Evolutionary conservation across 2,888 invertebrate species (phyloP).

Genomic region (Polydrusus tereticollis): DNA sequence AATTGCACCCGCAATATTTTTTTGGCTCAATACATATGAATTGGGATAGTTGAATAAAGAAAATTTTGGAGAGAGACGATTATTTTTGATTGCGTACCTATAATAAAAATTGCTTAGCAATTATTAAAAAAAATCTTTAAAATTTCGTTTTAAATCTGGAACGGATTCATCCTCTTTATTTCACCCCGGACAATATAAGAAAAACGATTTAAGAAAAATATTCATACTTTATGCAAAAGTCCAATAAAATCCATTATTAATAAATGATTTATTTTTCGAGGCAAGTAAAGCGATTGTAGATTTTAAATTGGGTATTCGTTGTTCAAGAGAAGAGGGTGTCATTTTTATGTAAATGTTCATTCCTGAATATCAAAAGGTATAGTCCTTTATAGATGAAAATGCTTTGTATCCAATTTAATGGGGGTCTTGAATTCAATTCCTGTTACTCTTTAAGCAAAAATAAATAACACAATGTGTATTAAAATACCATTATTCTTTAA

Average conservation of each 20-base stretch:
- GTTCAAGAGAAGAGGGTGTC: conserved; percentile 7
- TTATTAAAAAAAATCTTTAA: not conserved
- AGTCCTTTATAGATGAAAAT: conserved; percentile 6
- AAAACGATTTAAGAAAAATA: not conserved
- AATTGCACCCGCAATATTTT: too few species aligned
- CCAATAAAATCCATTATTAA: conserved; percentile 17
- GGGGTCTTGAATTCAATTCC: not conserved
- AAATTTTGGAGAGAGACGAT: too few species aligned
- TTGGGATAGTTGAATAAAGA: too few species aligned
- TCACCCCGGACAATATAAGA: conserved; percentile 1
- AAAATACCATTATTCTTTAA: too few species aligned
- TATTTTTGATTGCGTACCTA: not conserved
- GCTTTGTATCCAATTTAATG: conserved; percentile 5
- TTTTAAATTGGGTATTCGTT: conserved; percentile 16
- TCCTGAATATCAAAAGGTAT: conserved; percentile 8
- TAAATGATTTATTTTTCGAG: conserved; percentile 12
- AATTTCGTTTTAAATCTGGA: not conserved
- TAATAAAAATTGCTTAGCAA: not conserved
- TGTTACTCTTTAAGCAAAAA: not conserved
- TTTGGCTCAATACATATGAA: too few species aligned
- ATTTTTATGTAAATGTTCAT: conserved; percentile 19
- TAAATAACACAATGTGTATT: not conserved
- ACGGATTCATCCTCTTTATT: not conserved
- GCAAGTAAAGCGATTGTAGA: conserved; percentile 7
- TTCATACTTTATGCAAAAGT: conserved; percentile 5